These are phyloP conservation scores for Lycophotia porphyrea DNA, from an alignment of 2,888 invertebrate species.

Conservation along the genomic window DNA sequence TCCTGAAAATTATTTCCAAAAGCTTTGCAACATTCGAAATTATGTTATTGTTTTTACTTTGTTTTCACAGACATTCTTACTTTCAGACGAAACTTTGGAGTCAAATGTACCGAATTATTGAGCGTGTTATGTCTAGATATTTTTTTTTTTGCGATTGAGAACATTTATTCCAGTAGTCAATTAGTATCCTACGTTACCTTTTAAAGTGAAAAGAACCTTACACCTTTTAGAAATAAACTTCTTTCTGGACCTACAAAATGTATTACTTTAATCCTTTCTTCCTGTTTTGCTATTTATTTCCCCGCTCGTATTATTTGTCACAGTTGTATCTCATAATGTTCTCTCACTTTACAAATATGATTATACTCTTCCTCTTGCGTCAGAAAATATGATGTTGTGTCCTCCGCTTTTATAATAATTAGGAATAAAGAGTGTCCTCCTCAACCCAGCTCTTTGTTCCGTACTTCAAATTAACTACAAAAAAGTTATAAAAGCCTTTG, in stretches of 20 bases:
- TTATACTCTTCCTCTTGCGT: constrained; percentile 37
- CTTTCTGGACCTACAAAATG: constrained; percentile 2
- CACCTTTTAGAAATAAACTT: background rate
- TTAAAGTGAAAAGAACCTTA: background rate
- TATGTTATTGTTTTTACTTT: constrained; percentile 64
- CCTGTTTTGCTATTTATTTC: constrained; percentile 36
- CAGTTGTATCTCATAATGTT: constrained; percentile 34
- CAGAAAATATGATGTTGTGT: constrained; percentile 65
- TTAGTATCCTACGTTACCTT: background rate
- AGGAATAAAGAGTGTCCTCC: constrained; percentile 53
- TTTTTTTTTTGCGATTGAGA: background rate
- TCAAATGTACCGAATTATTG: background rate
- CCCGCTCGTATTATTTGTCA: constrained; percentile 43
- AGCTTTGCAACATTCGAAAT: constrained; percentile 65
- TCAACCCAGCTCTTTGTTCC: constrained; percentile 62
- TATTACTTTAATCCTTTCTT: constrained; percentile 25
- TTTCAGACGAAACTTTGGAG: background rate
- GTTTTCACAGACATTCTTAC: constrained; percentile 55
- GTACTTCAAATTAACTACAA: constrained; percentile 71
- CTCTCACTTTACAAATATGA: constrained; percentile 46
- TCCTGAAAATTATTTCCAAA: constrained; percentile 54
- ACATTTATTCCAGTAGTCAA: background rate
- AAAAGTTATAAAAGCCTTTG: constrained; percentile 72
- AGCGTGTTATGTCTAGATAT: constrained; percentile 1
- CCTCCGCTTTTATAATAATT: constrained; percentile 55